phyloP scores from a whole-genome alignment of 2,797 vertebrate genomes.

The Coilia nasus region DNA sequence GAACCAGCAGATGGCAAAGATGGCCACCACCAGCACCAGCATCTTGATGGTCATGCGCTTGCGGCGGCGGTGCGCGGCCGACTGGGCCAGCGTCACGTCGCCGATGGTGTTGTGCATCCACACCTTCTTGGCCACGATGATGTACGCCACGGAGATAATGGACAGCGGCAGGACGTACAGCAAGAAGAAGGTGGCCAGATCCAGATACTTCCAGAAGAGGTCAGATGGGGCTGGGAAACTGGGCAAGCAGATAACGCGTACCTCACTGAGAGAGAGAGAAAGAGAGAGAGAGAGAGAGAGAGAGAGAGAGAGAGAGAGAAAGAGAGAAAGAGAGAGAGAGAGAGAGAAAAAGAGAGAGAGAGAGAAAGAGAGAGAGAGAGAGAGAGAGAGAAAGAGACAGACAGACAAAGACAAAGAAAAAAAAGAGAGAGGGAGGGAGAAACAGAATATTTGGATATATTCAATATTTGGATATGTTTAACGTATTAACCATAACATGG shows the following conservation, averaged over 20 bases:
- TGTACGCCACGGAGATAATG: conserved; percentile 78
- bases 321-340: background rate
- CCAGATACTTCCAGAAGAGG: conserved; percentile 85
- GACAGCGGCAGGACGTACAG: conserved; percentile 81
- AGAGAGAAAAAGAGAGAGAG: too few species aligned
- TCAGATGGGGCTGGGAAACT: conserved; percentile 82
- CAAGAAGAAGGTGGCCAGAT: conserved; percentile 78
- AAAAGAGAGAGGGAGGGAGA: background rate
- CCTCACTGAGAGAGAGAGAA: conserved; percentile 61
- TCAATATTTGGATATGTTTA: too few species aligned
- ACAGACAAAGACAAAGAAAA: background rate
- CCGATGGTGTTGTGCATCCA: conserved; percentile 79
- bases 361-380: background rate
- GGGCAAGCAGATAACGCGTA: conserved; percentile 77
- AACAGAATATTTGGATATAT: background rate
- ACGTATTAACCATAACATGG: background rate
- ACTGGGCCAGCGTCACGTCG: conserved; percentile 79
- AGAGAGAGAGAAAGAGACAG: background rate
- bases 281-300: background rate
- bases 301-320: background rate
- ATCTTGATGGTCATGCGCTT: conserved; percentile 83
- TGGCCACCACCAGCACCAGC: conserved; percentile 75
- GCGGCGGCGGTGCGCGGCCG: conserved; percentile 71
- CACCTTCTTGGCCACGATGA: conserved; percentile 79
- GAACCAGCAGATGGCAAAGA: conserved; percentile 81